These are phyloP conservation scores for Onchidella celtica DNA, from an alignment of 2,888 invertebrate genomes.

Conservation along the genomic window DNA sequence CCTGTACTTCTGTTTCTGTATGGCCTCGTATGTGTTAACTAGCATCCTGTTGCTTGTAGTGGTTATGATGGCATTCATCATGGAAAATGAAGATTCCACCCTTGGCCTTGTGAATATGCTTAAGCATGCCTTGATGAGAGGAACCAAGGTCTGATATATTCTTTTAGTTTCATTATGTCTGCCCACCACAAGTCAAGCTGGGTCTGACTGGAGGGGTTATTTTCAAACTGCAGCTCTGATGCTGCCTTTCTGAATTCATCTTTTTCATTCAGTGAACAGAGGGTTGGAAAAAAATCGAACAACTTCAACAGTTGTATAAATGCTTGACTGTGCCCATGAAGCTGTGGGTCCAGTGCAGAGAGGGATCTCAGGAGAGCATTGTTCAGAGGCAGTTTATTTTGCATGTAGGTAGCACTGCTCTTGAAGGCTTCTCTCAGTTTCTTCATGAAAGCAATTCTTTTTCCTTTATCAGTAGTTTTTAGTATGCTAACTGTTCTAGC, in stretches of 20 bases:
- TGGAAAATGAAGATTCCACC: neutral
- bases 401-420: neutral
- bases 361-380: neutral
- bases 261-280: neutral
- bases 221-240: neutral
- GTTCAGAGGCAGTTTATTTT: neutral
- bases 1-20: neutral
- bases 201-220: neutral
- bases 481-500: neutral
- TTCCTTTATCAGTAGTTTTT: neutral
- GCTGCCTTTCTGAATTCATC: neutral
- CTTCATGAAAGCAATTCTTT: neutral
- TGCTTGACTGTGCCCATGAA: neutral
- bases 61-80: conserved; percentile 5
- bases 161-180: neutral
- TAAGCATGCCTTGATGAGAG: neutral
- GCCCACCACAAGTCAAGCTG: neutral
- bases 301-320: neutral
- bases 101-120: conserved; percentile 1
- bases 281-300: neutral
- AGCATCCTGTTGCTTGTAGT: neutral
- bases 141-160: neutral
- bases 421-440: neutral
- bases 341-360: neutral
- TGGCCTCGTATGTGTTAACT: neutral